phyloP scores from a whole-genome alignment of 2,797 vertebrate species.

The Morus bassanus region DNA sequence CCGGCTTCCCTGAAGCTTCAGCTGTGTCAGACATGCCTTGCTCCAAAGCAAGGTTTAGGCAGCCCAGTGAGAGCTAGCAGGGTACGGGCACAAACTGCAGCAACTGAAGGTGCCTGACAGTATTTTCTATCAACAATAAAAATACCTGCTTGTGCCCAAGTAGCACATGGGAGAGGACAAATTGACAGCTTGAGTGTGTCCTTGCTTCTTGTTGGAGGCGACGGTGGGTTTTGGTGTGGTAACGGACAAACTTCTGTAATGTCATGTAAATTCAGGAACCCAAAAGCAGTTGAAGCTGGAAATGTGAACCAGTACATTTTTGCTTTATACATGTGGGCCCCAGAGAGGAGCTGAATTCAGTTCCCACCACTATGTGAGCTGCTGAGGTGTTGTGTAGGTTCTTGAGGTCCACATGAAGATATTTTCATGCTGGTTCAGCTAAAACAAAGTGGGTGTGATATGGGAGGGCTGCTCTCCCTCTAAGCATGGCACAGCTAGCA shows the following conservation, averaged over 20 bases:
- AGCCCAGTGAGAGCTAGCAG: not conserved
- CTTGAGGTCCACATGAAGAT: not conserved
- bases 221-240: not conserved
- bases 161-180: not conserved
- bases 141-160: not conserved
- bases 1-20: not conserved
- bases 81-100: not conserved
- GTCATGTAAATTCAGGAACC: not conserved
- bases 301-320: not conserved
- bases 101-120: not conserved
- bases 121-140: not conserved
- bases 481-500: not conserved
- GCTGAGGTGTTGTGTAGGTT: not conserved
- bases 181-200: not conserved
- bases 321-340: not conserved
- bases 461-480: not conserved
- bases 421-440: not conserved
- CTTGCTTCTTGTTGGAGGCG: not conserved
- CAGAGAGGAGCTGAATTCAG: not conserved
- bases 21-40: not conserved
- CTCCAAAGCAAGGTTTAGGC: not conserved
- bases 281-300: not conserved
- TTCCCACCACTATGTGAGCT: not conserved
- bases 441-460: not conserved
- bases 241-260: not conserved